These are phyloP conservation scores for Carcina quercana DNA, from an alignment of 2,888 invertebrate genomes.

Conservation along the genomic window DNA sequence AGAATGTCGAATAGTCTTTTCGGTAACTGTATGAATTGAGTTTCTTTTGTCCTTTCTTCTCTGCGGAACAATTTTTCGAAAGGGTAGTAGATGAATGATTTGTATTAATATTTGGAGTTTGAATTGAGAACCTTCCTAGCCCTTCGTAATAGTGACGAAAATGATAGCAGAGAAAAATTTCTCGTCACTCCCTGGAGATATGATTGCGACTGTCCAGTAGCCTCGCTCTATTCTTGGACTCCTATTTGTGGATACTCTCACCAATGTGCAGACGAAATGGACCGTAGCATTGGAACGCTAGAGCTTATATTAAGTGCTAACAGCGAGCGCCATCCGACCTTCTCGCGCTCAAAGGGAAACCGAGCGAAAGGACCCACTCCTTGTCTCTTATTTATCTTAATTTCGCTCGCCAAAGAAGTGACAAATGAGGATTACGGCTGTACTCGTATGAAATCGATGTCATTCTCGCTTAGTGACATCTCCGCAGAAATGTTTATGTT, in stretches of 20 bases:
- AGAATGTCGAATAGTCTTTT: no score
- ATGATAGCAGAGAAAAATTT: conserved; percentile 3
- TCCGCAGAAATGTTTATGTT: conserved; percentile 4
- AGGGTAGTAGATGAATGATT: no score
- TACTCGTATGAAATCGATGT: conserved; percentile 43
- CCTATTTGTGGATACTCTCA: conserved; percentile 69
- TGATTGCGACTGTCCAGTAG: conserved; percentile 58
- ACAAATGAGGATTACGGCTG: conserved; percentile 52
- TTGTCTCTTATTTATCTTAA: conserved; percentile 68
- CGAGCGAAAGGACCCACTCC: conserved; percentile 62
- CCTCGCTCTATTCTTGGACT: conserved; percentile 72
- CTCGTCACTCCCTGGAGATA: conserved; percentile 50
- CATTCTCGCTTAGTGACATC: conserved; percentile 25
- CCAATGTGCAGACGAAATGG: conserved; percentile 36
- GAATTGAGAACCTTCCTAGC: no score
- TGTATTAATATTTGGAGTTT: no score
- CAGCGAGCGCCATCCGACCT: conserved; percentile 29
- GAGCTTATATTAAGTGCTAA: conserved; percentile 33
- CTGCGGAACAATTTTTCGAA: no score
- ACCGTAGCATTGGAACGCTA: conserved; percentile 38
- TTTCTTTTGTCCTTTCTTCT: no score
- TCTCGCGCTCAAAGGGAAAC: conserved; percentile 29
- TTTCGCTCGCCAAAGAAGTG: conserved; percentile 58
- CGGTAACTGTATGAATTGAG: no score
- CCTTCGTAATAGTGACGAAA: conserved; percentile 1